phyloP scores from a whole-genome alignment of 2,888 invertebrate species.

The Caradrina clavipalpis region DNA sequence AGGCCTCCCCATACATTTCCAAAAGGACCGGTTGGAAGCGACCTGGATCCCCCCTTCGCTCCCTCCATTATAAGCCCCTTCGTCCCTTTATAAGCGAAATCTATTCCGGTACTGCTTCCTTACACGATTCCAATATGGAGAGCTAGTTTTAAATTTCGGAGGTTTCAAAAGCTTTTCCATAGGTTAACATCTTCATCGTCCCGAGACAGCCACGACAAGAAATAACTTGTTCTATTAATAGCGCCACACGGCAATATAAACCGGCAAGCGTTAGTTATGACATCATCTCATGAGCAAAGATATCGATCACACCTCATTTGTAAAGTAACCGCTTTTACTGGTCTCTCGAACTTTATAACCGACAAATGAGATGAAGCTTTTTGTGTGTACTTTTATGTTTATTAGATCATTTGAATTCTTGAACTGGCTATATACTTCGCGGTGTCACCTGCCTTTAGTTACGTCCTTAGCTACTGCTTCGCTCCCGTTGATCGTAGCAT shows the following conservation, averaged over 20 bases:
- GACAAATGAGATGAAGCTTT: slow-evolving; percentile 6
- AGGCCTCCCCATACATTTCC: too few relatives aligned
- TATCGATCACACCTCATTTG: slow-evolving; percentile 48
- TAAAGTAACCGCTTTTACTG: slow-evolving; percentile 48
- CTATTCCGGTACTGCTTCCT: not conserved
- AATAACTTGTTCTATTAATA: slow-evolving; percentile 11
- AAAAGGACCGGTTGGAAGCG: too few relatives aligned
- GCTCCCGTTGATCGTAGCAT: too few relatives aligned
- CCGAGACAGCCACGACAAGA: not conserved
- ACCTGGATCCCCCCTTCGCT: too few relatives aligned
- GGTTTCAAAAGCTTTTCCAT: not conserved
- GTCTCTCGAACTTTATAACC: slow-evolving; percentile 40
- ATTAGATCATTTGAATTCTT: slow-evolving; percentile 8
- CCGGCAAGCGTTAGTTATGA: slow-evolving; percentile 40
- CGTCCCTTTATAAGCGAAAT: slow-evolving; percentile 18
- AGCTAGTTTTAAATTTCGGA: not conserved
- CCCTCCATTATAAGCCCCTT: too few relatives aligned
- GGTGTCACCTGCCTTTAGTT: too few relatives aligned
- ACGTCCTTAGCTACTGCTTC: too few relatives aligned
- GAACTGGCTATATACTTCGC: too few relatives aligned
- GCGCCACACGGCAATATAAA: slow-evolving; percentile 7
- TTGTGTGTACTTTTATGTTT: not conserved
- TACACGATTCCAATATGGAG: not conserved
- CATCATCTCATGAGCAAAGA: slow-evolving; percentile 40
- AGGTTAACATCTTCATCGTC: not conserved